Conservation (phyloP, 1,140 invertebrate genomes). For the Euwallacea fornicatus region DNA sequence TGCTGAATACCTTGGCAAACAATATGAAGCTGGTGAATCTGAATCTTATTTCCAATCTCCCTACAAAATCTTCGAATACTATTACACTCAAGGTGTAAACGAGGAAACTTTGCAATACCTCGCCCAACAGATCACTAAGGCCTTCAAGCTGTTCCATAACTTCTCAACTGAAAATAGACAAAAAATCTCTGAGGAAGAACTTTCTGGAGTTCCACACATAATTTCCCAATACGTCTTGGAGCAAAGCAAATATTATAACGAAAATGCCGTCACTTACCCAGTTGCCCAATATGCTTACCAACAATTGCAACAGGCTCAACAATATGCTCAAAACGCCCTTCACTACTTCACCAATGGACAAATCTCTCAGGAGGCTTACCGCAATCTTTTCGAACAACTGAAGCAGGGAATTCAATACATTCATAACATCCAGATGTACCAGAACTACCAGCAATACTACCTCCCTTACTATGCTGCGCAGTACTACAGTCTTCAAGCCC, state of each 20-base stretch:
- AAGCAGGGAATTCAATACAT: slow-evolving; percentile 18
- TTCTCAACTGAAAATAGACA: neutral
- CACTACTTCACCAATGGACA: slow-evolving; percentile 6
- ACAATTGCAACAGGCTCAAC: slow-evolving; percentile 18
- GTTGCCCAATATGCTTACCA: neutral
- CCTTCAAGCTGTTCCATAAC: slow-evolving; percentile 1
- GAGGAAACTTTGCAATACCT: slow-evolving; percentile 14
- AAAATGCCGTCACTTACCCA: neutral
- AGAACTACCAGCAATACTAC: slow-evolving; percentile 9
- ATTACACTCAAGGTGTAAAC: neutral
- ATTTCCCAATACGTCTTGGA: slow-evolving; percentile 11
- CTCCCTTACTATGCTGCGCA: slow-evolving; percentile 19
- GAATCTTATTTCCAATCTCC: slow-evolving; percentile 15
- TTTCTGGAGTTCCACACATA: neutral
- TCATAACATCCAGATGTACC: neutral
- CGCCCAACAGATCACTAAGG: slow-evolving; percentile 10
- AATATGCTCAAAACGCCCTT: slow-evolving; percentile 17
- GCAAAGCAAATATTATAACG: slow-evolving; percentile 5
- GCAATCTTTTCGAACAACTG: slow-evolving; percentile 14
- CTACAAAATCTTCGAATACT: slow-evolving; percentile 19
- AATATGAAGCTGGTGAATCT: slow-evolving; percentile 12
- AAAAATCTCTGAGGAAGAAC: neutral
- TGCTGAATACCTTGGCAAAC: slow-evolving; percentile 14
- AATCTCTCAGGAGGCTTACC: slow-evolving; percentile 7
- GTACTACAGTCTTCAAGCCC: neutral